Percentiles rank a stretch among this genome's conserved stretches.
phyloP scores from a whole-genome alignment of 2,888 invertebrate genomes.

The Melinaea marsaeus region DNA sequence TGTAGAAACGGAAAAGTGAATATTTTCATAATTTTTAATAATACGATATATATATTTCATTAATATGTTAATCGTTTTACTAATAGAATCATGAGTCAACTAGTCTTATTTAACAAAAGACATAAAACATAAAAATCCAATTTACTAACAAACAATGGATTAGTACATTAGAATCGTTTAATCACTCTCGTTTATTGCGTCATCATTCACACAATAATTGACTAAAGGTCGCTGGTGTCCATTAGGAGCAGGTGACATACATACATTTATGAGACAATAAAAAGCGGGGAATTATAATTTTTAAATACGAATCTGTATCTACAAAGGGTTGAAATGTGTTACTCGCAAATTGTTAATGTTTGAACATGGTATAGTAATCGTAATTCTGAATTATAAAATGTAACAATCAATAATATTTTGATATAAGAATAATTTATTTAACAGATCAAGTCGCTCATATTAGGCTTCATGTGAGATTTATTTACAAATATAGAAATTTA shows the following conservation, averaged over 20 bases:
- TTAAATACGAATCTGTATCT: neutral
- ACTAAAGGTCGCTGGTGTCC: constrained; percentile 21
- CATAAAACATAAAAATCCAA: neutral
- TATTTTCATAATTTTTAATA: too few relatives aligned
- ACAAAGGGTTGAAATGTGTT: constrained; percentile 4
- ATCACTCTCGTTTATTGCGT: constrained; percentile 22
- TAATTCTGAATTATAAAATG: too few relatives aligned
- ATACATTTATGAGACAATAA: constrained; percentile 23
- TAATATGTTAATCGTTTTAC: too few relatives aligned
- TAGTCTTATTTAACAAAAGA: neutral
- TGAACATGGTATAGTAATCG: neutral
- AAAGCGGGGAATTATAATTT: constrained; percentile 9
- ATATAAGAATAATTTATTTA: too few relatives aligned
- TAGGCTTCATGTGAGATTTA: constrained; percentile 3
- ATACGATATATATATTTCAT: too few relatives aligned
- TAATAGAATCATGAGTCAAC: too few relatives aligned
- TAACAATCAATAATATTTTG: too few relatives aligned
- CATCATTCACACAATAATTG: constrained; percentile 30
- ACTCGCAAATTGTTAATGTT: neutral
- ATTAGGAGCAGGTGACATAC: constrained; percentile 16
- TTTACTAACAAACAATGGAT: constrained; percentile 6
- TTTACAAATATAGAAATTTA: too few relatives aligned
- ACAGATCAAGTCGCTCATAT: too few relatives aligned
- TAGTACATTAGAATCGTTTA: constrained; percentile 15
- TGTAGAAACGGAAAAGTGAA: too few relatives aligned